Conservation (phyloP, 2,797 vertebrate genomes). For the Halcyon badia region DNA sequence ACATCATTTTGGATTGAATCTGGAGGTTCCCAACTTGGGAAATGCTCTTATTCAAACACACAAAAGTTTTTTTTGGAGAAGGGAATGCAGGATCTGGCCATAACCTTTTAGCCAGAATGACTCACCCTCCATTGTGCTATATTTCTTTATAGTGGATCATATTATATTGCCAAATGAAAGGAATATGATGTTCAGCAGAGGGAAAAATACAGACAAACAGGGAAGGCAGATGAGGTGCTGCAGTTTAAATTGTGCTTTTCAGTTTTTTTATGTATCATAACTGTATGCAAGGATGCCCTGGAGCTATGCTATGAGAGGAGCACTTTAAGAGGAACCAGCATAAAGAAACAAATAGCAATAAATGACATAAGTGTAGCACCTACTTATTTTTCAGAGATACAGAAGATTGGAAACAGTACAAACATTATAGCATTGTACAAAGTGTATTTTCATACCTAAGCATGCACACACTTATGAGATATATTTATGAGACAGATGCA, state of each 20-base stretch:
- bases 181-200: constrained; percentile 48
- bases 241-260: constrained; percentile 60
- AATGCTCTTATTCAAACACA: neutral
- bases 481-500: constrained; percentile 51
- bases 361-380: constrained; percentile 69
- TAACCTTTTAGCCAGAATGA: constrained; percentile 58
- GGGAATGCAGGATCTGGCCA: neutral
- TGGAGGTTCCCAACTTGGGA: neutral
- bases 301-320: constrained; percentile 62
- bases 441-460: constrained; percentile 49
- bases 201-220: constrained; percentile 61
- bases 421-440: constrained; percentile 25
- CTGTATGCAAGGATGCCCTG: constrained; percentile 70
- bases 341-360: constrained; percentile 77
- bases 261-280: constrained; percentile 59
- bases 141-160: constrained; percentile 43
- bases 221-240: constrained; percentile 63
- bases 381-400: constrained; percentile 67
- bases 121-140: constrained; percentile 51
- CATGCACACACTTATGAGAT: constrained; percentile 6
- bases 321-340: constrained; percentile 71
- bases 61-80: neutral
- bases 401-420: constrained; percentile 65
- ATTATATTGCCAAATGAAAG: constrained; percentile 57
- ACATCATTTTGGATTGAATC: neutral